Evolutionary conservation across 2,113 vertebrate genomes (phyloP).

Genomic region (Speoplatyrhinus poulsoni): DNA sequence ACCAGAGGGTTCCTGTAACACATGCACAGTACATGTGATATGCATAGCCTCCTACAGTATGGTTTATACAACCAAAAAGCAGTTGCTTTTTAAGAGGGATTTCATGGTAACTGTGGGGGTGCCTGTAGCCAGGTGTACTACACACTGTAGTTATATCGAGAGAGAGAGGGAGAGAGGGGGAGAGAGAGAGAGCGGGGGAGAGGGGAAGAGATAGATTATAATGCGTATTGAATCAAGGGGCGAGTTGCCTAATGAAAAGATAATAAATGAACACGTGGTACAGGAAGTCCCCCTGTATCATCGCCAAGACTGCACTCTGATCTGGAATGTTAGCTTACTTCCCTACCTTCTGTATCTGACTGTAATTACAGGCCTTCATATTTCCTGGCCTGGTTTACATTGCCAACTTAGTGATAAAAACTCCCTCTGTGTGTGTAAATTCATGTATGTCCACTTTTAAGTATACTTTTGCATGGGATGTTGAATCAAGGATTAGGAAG

Average conservation of each 20-base stretch:
- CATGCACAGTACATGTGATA: too few species aligned
- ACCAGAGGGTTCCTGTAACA: too few species aligned
- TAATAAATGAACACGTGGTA: conserved; percentile 54
- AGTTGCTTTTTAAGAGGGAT: too few species aligned
- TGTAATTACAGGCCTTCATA: conserved; percentile 65
- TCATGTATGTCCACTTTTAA: conserved; percentile 24
- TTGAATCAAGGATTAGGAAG: conserved; percentile 28
- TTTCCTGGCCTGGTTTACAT: conserved; percentile 54
- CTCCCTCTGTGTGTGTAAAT: conserved; percentile 19
- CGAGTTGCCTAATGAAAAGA: conserved; percentile 48
- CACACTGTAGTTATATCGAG: neutral
- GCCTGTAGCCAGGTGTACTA: neutral
- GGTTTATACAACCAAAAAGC: too few species aligned
- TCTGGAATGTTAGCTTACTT: conserved; percentile 61
- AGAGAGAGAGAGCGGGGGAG: conserved; percentile 5
- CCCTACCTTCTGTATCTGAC: conserved; percentile 63
- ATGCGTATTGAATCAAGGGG: conserved; percentile 10
- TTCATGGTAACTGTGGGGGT: neutral
- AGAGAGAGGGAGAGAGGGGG: conserved; percentile 22
- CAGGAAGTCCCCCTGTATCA: conserved; percentile 50
- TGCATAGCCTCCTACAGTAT: too few species aligned
- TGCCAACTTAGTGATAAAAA: conserved; percentile 43
- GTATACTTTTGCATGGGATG: neutral
- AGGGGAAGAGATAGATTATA: conserved; percentile 14
- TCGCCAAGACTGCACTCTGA: conserved; percentile 46